Evolutionary conservation across 2,113 vertebrate species (phyloP).

Genomic region (Brachyhypopomus gauderio): DNA sequence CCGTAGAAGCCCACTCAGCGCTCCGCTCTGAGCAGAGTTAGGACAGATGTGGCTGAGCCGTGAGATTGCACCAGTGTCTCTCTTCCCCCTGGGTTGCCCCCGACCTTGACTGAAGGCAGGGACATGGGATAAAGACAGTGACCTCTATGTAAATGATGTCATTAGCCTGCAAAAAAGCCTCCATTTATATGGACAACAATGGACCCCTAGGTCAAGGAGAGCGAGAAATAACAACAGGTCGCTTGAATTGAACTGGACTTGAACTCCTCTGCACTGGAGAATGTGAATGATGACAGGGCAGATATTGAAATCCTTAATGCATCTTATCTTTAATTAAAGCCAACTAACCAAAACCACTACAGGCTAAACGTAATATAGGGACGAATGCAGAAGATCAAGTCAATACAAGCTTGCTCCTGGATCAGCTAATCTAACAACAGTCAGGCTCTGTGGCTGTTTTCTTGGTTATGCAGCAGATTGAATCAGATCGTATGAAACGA

Average conservation of each 20-base stretch:
- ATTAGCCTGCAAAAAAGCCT: background rate
- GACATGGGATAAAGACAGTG: constrained; percentile 47
- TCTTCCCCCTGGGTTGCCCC: constrained; percentile 24
- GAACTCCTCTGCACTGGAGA: constrained; percentile 11
- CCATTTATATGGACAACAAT: background rate
- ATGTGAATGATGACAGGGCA: background rate
- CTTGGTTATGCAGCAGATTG: constrained; percentile 9
- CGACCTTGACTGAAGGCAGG: constrained; percentile 43
- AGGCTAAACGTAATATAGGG: background rate
- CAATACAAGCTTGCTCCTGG: constrained; percentile 10
- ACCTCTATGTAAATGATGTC: background rate
- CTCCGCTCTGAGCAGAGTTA: background rate
- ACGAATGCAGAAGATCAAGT: constrained; percentile 23
- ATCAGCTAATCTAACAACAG: constrained; percentile 1
- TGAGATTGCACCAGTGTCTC: constrained; percentile 34
- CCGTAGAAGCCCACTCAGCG: background rate
- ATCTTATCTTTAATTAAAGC: constrained; percentile 26
- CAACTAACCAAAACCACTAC: background rate
- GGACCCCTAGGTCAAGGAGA: background rate
- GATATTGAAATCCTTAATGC: constrained; percentile 21
- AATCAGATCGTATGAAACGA: constrained; percentile 23
- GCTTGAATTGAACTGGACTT: no score
- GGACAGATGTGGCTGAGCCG: constrained; percentile 21
- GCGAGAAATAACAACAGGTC: constrained; percentile 29
- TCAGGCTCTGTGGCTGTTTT: background rate